These are phyloP conservation scores for Oedothorax gibbosus DNA, from an alignment of 1,140 invertebrate genomes.

Conservation along the genomic window DNA sequence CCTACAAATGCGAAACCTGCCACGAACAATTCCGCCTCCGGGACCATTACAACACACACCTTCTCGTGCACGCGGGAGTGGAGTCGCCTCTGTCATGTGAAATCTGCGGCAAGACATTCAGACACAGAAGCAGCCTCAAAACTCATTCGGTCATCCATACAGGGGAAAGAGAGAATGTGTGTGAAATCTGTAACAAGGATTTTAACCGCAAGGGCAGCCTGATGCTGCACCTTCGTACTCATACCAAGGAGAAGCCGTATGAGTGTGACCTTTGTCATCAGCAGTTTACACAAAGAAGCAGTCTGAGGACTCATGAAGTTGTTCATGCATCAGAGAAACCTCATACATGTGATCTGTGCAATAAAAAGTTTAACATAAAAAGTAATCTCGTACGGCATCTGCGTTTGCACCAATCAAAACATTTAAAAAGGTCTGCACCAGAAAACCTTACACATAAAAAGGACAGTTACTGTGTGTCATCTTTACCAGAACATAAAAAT, in stretches of 20 bases:
- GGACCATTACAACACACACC: not conserved
- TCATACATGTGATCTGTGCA: slow-evolving; percentile 93
- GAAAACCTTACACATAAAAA: too few species aligned
- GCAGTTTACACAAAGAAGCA: slow-evolving; percentile 98
- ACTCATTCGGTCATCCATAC: not conserved
- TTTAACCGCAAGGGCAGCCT: slow-evolving; percentile 98
- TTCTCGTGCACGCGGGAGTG: not conserved
- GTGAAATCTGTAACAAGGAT: slow-evolving; percentile 87
- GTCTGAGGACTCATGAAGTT: slow-evolving; percentile 95
- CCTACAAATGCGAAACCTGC: not conserved
- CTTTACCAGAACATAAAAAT: too few species aligned
- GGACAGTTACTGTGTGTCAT: too few species aligned
- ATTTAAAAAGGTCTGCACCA: too few species aligned
- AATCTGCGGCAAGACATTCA: slow-evolving; percentile 74
- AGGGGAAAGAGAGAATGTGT: not conserved
- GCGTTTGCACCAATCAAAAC: too few species aligned
- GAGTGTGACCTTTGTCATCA: slow-evolving; percentile 85
- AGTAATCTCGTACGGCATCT: too few species aligned
- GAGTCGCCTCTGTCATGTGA: slow-evolving; percentile 75
- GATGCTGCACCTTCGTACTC: slow-evolving; percentile 96
- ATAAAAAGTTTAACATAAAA: slow-evolving; percentile 99
- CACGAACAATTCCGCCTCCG: too few species aligned
- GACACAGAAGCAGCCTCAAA: not conserved
- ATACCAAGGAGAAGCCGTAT: slow-evolving; percentile 98
- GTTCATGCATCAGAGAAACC: slow-evolving; percentile 99